phyloP scores from a whole-genome alignment of 2,888 invertebrate genomes.

The Aelia acuminata region DNA sequence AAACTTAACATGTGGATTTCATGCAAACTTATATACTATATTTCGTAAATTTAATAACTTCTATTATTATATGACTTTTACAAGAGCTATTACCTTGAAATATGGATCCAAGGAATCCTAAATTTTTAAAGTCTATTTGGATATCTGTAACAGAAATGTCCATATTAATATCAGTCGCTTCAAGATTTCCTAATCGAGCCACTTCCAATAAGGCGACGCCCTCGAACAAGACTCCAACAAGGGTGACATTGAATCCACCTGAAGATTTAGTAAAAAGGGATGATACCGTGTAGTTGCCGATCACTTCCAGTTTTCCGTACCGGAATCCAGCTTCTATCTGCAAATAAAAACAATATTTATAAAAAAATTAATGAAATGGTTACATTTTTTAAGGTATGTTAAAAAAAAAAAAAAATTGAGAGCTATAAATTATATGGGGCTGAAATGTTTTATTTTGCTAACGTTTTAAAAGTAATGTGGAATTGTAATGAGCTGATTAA shows the following conservation, averaged over 20 bases:
- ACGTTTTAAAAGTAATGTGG: too few species aligned
- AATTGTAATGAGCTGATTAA: too few species aligned
- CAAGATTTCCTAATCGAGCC: constrained; percentile 81
- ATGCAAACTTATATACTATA: not conserved
- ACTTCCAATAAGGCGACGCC: constrained; percentile 81
- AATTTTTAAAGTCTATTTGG: constrained; percentile 85
- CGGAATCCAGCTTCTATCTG: constrained; percentile 80
- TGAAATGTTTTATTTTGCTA: too few species aligned
- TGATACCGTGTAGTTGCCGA: constrained; percentile 82
- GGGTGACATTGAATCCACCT: constrained; percentile 80
- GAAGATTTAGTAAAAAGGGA: constrained; percentile 78
- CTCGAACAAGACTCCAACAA: constrained; percentile 79
- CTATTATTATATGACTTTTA: not conserved
- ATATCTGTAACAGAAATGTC: constrained; percentile 84
- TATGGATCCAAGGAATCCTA: constrained; percentile 81
- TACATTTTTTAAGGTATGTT: too few species aligned
- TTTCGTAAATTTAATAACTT: not conserved
- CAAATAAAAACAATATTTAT: constrained; percentile 66
- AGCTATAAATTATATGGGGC: too few species aligned
- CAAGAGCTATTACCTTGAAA: constrained; percentile 74
- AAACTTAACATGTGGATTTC: not conserved
- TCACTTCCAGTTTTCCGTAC: constrained; percentile 79
- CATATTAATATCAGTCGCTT: constrained; percentile 84
- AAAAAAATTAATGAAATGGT: not conserved
- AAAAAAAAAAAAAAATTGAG: too few species aligned